A percentile compares a stretch with the other conserved stretches of the same genome.
Conservation (phyloP, 2,888 invertebrate genomes). For the Amphimallon solstitiale region DNA sequence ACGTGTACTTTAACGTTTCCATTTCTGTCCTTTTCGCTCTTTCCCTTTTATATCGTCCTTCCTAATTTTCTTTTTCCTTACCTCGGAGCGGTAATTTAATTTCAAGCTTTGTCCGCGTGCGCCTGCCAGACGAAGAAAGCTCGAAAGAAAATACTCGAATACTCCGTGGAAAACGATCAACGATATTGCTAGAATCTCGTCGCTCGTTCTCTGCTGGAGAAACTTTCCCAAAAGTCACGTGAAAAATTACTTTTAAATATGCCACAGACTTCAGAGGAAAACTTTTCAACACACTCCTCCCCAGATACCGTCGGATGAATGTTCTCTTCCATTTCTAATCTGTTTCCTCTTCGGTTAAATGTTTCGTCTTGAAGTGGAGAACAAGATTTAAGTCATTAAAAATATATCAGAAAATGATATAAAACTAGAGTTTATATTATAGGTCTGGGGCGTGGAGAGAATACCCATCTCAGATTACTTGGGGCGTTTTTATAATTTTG, state of each 20-base stretch:
- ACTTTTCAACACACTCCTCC: neutral
- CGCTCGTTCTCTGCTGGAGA: neutral
- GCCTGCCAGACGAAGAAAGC: too few relatives aligned
- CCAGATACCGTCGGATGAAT: too few relatives aligned
- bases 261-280: neutral
- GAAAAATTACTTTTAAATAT: slow-evolving; percentile 19
- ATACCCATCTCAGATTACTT: too few relatives aligned
- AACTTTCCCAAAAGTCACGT: slow-evolving; percentile 9
- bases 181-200: neutral
- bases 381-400: too few relatives aligned
- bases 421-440: too few relatives aligned
- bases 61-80: slow-evolving; percentile 7
- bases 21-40: neutral
- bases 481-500: too few relatives aligned
- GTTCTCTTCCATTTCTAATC: too few relatives aligned
- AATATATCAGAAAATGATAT: too few relatives aligned
- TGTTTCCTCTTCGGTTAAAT: too few relatives aligned
- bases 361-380: too few relatives aligned
- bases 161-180: neutral
- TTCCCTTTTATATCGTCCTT: neutral
- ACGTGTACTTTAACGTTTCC: neutral
- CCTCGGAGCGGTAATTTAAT: slow-evolving; percentile 8
- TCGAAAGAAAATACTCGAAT: too few relatives aligned
- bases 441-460: too few relatives aligned
- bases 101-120: slow-evolving; percentile 13